A percentile compares a stretch with the other conserved stretches of the same genome.
These are phyloP conservation scores for Miopithecus talapoin DNA, from an alignment of 2,797 vertebrate species.

Conservation along the genomic window DNA sequence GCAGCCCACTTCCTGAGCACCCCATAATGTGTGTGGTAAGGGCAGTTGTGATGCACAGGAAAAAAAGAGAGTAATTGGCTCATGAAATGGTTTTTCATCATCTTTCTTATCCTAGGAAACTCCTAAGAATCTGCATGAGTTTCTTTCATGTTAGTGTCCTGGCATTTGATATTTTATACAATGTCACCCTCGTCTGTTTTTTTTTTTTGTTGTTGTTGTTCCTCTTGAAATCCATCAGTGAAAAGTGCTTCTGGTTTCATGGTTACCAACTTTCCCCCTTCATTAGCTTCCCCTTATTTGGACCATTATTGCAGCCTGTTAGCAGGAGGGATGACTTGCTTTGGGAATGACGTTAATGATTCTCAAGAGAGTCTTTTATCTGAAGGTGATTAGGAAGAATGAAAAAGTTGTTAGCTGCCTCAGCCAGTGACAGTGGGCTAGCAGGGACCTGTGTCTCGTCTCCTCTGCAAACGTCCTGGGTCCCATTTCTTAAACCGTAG, in stretches of 20 bases:
- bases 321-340: slow-evolving; percentile 28
- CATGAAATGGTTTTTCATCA: neutral
- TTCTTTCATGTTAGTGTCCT: neutral
- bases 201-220: neutral
- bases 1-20: neutral
- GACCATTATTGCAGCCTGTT: neutral
- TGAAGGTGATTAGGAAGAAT: neutral
- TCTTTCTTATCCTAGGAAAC: neutral
- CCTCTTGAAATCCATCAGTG: neutral
- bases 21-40: neutral
- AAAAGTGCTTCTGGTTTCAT: slow-evolving; percentile 63
- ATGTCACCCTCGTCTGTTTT: neutral
- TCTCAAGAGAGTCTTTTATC: neutral
- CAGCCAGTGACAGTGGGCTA: neutral
- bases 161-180: neutral
- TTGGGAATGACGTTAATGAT: slow-evolving; percentile 29
- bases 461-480: neutral
- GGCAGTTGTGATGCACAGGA: neutral
- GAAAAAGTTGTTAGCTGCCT: neutral
- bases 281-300: neutral
- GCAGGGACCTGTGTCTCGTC: neutral
- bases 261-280: neutral
- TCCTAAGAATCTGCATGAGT: neutral
- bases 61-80: neutral
- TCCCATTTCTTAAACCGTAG: neutral